A percentile compares a stretch with the other conserved stretches of the same genome.
phyloP scores from a whole-genome alignment of 1,140 invertebrate genomes.

The Battus philenor region DNA sequence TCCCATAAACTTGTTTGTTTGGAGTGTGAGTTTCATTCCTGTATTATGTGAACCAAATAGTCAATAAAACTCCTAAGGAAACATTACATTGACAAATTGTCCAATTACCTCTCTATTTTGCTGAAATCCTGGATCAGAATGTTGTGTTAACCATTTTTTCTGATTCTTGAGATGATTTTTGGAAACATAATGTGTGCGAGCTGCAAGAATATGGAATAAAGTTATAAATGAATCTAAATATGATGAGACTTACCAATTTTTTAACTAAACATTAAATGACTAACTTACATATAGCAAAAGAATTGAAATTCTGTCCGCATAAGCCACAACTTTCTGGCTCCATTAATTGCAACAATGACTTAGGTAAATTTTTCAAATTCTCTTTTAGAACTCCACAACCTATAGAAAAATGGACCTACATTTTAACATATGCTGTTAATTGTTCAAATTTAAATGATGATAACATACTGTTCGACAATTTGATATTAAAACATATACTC shows the following conservation, averaged over 20 bases:
- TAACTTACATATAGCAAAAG: constrained; percentile 40
- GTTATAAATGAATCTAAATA: constrained; percentile 7
- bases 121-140: constrained; percentile 21
- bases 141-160: constrained; percentile 47
- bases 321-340: constrained; percentile 43
- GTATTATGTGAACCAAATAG: constrained; percentile 39
- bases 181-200: constrained; percentile 52
- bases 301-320: constrained; percentile 37
- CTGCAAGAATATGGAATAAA: constrained; percentile 38
- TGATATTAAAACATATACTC: too few relatives aligned
- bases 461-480: too few relatives aligned
- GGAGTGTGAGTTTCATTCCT: too few relatives aligned
- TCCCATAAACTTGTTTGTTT: too few relatives aligned
- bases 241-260: neutral
- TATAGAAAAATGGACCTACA: constrained; percentile 1
- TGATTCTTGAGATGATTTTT: constrained; percentile 55
- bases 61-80: constrained; percentile 46
- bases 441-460: too few relatives aligned
- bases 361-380: constrained; percentile 35
- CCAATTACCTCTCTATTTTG: constrained; percentile 39
- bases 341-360: constrained; percentile 31
- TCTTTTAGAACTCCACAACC: constrained; percentile 45
- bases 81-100: constrained; percentile 53
- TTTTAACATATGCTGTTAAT: too few relatives aligned
- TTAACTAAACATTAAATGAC: constrained; percentile 1